Base-by-base conservation (phyloP, 2,113 vertebrate genomes). In the Oreocharis arfaki region DNA sequence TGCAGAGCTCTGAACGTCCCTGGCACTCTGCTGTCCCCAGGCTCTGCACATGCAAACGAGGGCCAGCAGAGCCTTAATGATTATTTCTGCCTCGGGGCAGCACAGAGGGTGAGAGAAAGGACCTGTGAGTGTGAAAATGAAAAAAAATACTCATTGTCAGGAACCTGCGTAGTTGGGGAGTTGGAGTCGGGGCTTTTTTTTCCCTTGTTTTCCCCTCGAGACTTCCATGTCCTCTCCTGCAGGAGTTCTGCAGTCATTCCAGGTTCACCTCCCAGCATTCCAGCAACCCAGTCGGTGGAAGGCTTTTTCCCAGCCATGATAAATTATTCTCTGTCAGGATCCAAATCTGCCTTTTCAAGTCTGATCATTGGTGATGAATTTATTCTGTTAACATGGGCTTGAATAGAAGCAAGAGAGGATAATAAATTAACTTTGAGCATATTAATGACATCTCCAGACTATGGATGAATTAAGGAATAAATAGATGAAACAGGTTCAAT, bases 291-390 rank as follows among this genome's bases (percentile, higher is more conserved):
- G 75, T 77, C 79, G 37, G 93, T 97, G 78, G 68, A 86, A 97
- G 78, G 63, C 52, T 96, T 97, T 73, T 96, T 91, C 80, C 90
- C 89, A 97, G 82, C 60, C 76, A 89, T 94, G 87, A 97, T 97
- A 97, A 97, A 97, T 97, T 97, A 97, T 98, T 97, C 87, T 91
- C 87, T 97, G 90, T 97, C 95, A 98, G 95, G 95, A 96, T 88
- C 95, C 94, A 97, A 97, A 98, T 96, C 77, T 97, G 95, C 96
- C 93, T 97, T 97, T 97, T 97, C 94, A 97, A 94, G 89, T 95
- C 78, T 83, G 89, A 95, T 95, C 69, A 87, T 96, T 96, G 97
- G 94, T 96, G 92, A 96, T 97, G 79, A 95, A 96, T 98, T 96
- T 95, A 96, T 97, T 97, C 96, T 97, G 96, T 95, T 96, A 95